Evolutionary conservation across 2,113 vertebrate genomes (phyloP), one percentile per base, ranked within the genome.

Genomic region (Turnix velox): DNA sequence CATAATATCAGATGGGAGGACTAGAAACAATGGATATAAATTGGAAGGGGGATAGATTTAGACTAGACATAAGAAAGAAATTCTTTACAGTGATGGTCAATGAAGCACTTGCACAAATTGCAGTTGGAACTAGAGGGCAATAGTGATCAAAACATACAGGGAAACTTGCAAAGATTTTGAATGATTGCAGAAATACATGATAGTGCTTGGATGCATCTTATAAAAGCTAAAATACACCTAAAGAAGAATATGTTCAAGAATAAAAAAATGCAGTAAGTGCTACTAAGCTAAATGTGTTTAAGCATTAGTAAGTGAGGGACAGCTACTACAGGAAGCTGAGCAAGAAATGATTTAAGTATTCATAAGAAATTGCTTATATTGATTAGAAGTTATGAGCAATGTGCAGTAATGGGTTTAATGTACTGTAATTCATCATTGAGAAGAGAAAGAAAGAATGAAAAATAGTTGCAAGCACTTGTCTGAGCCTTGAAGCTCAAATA

Each of bases 91-190:
- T 73, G 31, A 52, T 18, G 17, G 15, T 5, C 4, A 15, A 14
- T 43, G 43, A 76, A 84, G 55, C 16, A 46, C 9, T 67, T 80
- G 30, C 16, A 63, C 17, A 31, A 75, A 25, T 2, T 54, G 27
- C 17, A 33, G 46, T n/a, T 92, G 54, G 42, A 86, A 90, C 33
- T n/a, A 19, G 30, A 93, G 24, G 17, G 18, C 11, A 81, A 58
- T 0, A 88, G 35, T 0, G 5, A 77, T 5, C 17, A 59, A 88
- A 77, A 14, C 0, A 1, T 30, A 49, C 28, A 79, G 16, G n/a
- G 59, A 46, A 18, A n/a, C 54, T 77, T 62, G 22, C 11, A 69
- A 69, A 87, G 58, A 62, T 69, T 49, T 45, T 62, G 12, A 75
- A 54, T 37, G 6, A 69, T 0, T 71, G 55, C 18, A 88, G 51